Base-by-base conservation (phyloP, 2,113 vertebrate species). In the Clarias gariepinus region DNA sequence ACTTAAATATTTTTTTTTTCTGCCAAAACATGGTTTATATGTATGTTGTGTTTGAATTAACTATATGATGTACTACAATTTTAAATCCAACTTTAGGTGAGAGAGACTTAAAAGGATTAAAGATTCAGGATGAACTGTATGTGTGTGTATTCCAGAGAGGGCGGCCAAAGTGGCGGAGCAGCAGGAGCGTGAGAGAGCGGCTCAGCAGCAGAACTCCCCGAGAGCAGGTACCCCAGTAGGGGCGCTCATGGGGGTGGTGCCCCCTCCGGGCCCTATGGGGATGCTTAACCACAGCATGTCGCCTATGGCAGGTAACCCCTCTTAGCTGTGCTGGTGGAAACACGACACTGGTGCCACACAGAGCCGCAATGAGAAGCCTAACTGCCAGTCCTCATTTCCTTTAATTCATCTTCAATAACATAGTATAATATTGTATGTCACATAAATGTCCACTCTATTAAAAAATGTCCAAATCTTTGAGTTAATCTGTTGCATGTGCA, bases 101-200 rank as follows among this genome's bases (percentile, higher is more conserved):
- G 11, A n/a, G n/a, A n/a, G n/a, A n/a, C n/a, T n/a, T n/a, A n/a
- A n/a, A n/a, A n/a, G 16, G 52, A 18, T 78, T 19, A 41, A 78
- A 18, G 47, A 16, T 52, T 83, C 71, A 81, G 4, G 28, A 16
- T 68, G 19, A 18, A 41, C 66, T 83, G 3, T 78, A 4, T 95
- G 94, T 96, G 2, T 82, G 28, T 87, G 78, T 95, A 94, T 96
- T 96, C 91, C 95, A 99, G 98, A 99, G 94, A 96, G 98, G 93
- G 98, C 98, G 96, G 98, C 98, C 92, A 99, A 99, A 95, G 97
- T 99, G 93, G 98, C 97, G 87, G 98, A 99, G 95, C 98, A 99
- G 95, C 98, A 99, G 96, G 98, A 99, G 94, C 96, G 98, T 90
- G 98, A 99, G 88, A 96, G 98, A 93, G 96, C 96, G 88, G 95